Base-by-base conservation (phyloP, 2,113 vertebrate species). In the Nymphicus hollandicus region DNA sequence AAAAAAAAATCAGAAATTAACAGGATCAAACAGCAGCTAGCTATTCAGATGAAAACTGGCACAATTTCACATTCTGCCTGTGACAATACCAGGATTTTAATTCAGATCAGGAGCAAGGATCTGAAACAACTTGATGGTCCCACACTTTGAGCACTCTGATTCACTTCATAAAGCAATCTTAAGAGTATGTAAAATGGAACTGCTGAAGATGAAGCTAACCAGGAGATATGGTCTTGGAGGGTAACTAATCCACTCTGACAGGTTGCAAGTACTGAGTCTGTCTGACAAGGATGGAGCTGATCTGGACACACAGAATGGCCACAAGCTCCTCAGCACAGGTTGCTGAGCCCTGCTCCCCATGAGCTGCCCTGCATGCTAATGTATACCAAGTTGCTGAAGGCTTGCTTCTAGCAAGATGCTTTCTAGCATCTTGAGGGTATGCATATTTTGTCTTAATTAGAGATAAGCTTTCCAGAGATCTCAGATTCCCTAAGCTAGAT, bases 381-480 rank as follows among this genome's bases (percentile, higher is more conserved):
- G 23, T 11, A 17, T 60, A 12, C 49, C 2, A 2, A 52, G 49
- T 44, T 61, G 71, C 76, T 49, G 27, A 69, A 31, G 68, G 53
- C 39, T 88, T 73, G 29, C 39, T 63, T 29, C 47, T 33, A 55
- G 52, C 63, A 55, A 69, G 35, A 47, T 25, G 19, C 15, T 46
- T 81, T 28, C 43, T 58, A 64, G n/a, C 63, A 49, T 33, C 80
- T 46, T 10, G 3, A 43, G 22, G 29, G 27, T n/a, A 77, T 4
- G 25, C 37, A 61, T 65, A 65, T 77, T 86, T 79, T 58, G 55
- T 87, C 61, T 84, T 91, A 92, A 86, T 81, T 66, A 88, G 65
- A 52, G 50, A 74, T 18, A 91, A 64, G 22, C 3, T 71, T 84
- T 55, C 52, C 65, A 70, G 37, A 47, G 71, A 91, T 86, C 86